Evolutionary conservation across 2,797 vertebrate genomes (phyloP).

Genomic region (Molossus molossus): DNA sequence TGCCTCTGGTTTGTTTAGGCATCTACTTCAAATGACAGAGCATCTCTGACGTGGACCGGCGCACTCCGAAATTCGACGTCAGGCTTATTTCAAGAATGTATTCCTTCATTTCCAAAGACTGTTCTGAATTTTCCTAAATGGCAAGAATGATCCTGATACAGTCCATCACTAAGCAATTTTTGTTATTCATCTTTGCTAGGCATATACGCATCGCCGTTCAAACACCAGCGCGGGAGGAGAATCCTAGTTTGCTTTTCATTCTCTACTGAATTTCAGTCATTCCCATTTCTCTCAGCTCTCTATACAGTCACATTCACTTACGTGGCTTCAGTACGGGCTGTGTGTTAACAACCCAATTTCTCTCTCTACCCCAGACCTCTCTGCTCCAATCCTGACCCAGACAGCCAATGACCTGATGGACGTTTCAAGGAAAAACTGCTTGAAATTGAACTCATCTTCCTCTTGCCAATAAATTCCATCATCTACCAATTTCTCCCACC

Average conservation of each 20-base stretch:
- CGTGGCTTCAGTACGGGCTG: not conserved
- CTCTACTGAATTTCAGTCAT: not conserved
- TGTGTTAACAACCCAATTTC: not conserved
- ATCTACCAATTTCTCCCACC: not conserved
- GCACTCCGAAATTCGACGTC: slow-evolving; percentile 22
- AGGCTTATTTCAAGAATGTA: not conserved
- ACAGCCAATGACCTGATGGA: not conserved
- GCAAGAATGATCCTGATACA: not conserved
- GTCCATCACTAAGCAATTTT: not conserved
- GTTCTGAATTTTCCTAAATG: not conserved
- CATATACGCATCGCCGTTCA: not conserved
- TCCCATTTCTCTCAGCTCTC: not conserved
- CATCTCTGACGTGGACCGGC: slow-evolving; percentile 46
- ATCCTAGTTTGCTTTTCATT: fast-evolving
- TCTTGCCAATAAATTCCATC: not conserved
- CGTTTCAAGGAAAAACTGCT: not conserved
- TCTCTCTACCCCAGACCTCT: not conserved
- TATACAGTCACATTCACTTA: fast-evolving
- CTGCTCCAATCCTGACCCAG: not conserved
- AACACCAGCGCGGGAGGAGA: not conserved
- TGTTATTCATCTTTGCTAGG: not conserved
- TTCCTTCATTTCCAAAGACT: not conserved
- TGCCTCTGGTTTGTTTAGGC: slow-evolving; percentile 30
- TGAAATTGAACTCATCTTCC: not conserved
- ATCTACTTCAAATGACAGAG: slow-evolving; percentile 15